phyloP scores from a whole-genome alignment of 2,797 vertebrate genomes.

The Malurus splendens region DNA sequence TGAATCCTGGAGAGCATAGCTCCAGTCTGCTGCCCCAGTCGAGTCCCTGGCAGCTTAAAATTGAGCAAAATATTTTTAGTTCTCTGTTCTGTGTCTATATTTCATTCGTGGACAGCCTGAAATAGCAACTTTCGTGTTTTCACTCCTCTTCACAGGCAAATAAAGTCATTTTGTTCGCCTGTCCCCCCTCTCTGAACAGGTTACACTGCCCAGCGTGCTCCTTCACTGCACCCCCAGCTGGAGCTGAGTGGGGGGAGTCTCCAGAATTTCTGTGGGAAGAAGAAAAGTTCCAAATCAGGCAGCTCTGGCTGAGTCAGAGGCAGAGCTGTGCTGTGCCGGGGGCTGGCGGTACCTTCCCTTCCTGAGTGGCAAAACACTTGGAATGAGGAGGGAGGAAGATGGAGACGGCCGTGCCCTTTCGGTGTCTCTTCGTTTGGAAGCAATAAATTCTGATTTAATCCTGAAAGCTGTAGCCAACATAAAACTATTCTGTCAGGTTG shows the following conservation, averaged over 20 bases:
- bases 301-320: background rate
- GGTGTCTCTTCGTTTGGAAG: background rate
- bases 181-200: background rate
- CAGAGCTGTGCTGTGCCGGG: background rate
- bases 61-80: background rate
- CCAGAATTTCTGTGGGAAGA: slow-evolving; percentile 8
- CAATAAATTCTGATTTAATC: background rate
- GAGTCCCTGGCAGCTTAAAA: background rate
- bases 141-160: background rate
- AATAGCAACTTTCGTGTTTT: slow-evolving; percentile 1
- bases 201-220: background rate
- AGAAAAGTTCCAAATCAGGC: background rate
- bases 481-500: background rate
- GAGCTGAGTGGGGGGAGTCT: background rate
- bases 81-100: background rate
- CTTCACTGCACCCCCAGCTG: background rate
- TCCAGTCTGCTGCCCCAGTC: background rate
- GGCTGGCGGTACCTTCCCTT: background rate
- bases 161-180: background rate
- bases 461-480: background rate
- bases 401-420: rapidly evolving
- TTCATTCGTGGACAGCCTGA: background rate
- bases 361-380: background rate
- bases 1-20: rapidly evolving
- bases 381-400: background rate